phyloP scores from a whole-genome alignment of 1,140 invertebrate genomes.

The Bombyx mandarina region DNA sequence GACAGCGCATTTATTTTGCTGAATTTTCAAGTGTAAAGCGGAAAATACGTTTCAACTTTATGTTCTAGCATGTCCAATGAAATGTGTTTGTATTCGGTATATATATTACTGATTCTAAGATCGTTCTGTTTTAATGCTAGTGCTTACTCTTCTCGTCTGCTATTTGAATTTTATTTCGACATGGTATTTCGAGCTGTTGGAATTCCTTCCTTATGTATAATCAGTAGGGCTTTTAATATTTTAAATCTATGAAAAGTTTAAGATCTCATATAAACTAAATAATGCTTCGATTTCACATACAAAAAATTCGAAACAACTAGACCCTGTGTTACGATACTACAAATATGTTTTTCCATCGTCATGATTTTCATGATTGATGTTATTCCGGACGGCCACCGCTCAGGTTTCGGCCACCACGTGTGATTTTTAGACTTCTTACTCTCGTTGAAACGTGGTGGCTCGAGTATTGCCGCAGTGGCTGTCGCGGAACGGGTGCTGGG shows the following conservation, averaged over 20 bases:
- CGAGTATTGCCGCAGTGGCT: no score
- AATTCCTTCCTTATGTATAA: constrained; percentile 1
- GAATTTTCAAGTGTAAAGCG: constrained; percentile 13
- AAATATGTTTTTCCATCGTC: background rate
- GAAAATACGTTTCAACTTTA: constrained; percentile 19
- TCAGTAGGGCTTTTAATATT: background rate
- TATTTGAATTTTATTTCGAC: constrained; percentile 45
- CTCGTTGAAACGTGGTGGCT: no score
- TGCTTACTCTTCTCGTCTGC: constrained; percentile 34
- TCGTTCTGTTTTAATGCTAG: constrained; percentile 30
- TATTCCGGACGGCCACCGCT: no score
- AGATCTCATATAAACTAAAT: background rate
- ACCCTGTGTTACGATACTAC: no score
- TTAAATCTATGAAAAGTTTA: background rate
- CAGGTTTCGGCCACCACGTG: no score
- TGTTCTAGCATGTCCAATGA: constrained; percentile 40
- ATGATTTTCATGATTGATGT: no score
- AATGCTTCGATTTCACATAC: background rate
- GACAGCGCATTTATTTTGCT: constrained; percentile 19
- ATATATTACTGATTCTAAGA: constrained; percentile 18
- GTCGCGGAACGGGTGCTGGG: no score
- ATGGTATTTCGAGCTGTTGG: constrained; percentile 15
- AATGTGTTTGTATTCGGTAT: constrained; percentile 30
- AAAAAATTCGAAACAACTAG: no score
- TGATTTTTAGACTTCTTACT: no score